Percentiles rank a stretch among this genome's conserved stretches.
phyloP scores from a whole-genome alignment of 2,113 vertebrate species.

The Lophotis ruficrista region DNA sequence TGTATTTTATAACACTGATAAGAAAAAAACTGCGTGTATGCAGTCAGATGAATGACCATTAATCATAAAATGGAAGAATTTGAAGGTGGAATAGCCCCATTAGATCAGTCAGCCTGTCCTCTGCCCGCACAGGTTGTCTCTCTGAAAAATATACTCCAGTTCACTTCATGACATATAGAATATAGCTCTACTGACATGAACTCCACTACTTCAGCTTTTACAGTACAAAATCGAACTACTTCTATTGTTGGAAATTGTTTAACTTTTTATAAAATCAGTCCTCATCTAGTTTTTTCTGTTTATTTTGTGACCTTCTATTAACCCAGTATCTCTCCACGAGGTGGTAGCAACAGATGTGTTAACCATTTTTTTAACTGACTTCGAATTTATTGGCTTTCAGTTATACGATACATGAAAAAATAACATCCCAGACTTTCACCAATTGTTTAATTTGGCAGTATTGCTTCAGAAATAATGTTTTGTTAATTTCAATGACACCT shows the following conservation, averaged over 20 bases:
- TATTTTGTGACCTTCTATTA: neutral
- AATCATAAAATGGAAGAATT: neutral
- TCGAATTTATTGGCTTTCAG: neutral
- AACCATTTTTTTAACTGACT: neutral
- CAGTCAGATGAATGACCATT: constrained; percentile 3
- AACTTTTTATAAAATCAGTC: neutral
- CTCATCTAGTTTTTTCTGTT: neutral
- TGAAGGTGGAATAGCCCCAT: neutral
- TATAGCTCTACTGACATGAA: neutral
- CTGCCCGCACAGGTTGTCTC: neutral
- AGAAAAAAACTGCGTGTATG: neutral
- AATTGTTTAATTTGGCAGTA: neutral
- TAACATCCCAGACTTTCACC: neutral
- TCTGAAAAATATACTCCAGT: neutral
- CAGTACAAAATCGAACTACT: neutral
- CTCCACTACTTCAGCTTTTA: neutral
- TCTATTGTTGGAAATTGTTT: neutral
- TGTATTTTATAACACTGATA: neutral
- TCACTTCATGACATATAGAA: neutral
- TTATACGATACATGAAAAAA: neutral
- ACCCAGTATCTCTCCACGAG: neutral
- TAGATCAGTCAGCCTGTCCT: neutral
- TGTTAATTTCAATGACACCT: neutral
- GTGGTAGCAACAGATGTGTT: neutral
- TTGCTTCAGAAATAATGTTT: neutral